A percentile compares a stretch with the other conserved stretches of the same genome.
Conservation (phyloP, 2,113 vertebrate genomes). For the Caracal caracal region DNA sequence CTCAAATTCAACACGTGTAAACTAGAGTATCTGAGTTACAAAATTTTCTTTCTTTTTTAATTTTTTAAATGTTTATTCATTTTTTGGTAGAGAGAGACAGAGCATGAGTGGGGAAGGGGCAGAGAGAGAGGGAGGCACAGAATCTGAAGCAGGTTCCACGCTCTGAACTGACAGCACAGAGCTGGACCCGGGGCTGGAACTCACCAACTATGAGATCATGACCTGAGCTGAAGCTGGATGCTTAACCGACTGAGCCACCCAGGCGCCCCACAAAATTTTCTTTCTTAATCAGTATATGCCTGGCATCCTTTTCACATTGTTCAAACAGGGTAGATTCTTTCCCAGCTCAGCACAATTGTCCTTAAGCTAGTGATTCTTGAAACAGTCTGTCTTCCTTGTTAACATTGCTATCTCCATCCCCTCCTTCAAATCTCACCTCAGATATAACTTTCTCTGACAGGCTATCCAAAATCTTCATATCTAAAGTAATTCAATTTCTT, state of each 20-base stretch:
- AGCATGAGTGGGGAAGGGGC: too few species aligned
- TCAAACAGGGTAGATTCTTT: neutral
- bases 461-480: neutral
- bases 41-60: too few species aligned
- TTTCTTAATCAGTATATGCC: neutral
- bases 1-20: neutral
- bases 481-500: neutral
- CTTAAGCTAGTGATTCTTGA: neutral
- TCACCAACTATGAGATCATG: too few species aligned
- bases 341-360: neutral
- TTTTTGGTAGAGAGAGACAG: too few species aligned
- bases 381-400: neutral
- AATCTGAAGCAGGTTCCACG: too few species aligned
- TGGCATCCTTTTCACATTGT: neutral
- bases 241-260: too few species aligned
- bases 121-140: too few species aligned
- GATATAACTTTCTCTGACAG: neutral
- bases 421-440: neutral
- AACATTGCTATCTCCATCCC: neutral
- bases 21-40: neutral
- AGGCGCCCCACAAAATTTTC: neutral
- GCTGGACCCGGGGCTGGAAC: too few species aligned
- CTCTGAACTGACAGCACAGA: too few species aligned
- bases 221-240: too few species aligned
- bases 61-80: too few species aligned